These are phyloP conservation scores for Mystacornis crossleyi DNA, from an alignment of 2,113 vertebrate genomes.

Conservation along the genomic window DNA sequence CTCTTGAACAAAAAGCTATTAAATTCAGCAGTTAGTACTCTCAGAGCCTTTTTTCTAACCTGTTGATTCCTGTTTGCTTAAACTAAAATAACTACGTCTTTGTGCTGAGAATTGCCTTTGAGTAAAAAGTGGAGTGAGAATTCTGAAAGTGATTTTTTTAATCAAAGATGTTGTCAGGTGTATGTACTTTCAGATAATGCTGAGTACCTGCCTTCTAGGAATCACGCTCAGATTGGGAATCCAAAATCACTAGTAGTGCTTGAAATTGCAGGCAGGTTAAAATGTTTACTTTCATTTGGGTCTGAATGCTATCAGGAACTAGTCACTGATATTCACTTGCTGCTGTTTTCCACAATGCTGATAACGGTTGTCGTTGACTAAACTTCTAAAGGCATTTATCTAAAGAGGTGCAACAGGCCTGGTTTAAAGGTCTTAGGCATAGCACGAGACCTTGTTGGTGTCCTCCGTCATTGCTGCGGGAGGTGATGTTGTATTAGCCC, in stretches of 20 bases:
- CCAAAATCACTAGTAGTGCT: background rate
- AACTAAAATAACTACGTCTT: background rate
- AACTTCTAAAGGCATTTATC: background rate
- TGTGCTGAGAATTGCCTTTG: background rate
- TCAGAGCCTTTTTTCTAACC: background rate
- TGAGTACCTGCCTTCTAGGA: background rate
- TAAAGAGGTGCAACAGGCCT: background rate
- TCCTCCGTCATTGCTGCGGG: background rate
- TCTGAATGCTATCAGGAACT: background rate
- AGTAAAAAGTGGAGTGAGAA: background rate
- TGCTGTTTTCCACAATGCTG: background rate
- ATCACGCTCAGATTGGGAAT: background rate
- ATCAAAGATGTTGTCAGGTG: background rate
- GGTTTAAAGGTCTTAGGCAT: background rate
- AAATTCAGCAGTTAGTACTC: background rate
- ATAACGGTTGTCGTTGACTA: accelerated
- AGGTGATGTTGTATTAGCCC: accelerated
- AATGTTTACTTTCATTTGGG: background rate
- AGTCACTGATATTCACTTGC: background rate
- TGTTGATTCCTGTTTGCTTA: background rate
- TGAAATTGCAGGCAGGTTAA: background rate
- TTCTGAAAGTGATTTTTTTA: background rate
- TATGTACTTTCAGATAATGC: background rate
- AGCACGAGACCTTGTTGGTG: background rate
- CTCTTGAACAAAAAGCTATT: background rate